These are phyloP conservation scores for Helarctos malayanus DNA, from an alignment of 2,797 vertebrate genomes.

Conservation along the genomic window DNA sequence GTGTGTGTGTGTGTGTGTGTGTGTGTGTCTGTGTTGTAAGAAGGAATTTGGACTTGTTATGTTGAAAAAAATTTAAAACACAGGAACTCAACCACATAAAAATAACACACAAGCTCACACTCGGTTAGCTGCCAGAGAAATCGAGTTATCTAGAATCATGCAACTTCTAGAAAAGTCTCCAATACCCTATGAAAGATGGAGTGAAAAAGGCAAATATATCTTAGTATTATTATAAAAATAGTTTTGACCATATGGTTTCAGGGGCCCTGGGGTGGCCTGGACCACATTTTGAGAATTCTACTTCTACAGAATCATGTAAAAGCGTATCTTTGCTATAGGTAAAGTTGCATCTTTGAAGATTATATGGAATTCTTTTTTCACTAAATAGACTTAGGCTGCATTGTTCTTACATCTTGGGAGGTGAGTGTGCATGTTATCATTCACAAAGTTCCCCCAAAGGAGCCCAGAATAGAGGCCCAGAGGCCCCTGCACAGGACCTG, in stretches of 20 bases:
- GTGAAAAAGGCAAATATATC: not conserved
- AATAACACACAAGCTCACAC: not conserved
- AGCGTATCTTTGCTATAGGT: not conserved
- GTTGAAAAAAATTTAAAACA: not conserved
- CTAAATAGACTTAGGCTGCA: not conserved
- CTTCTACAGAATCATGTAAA: not conserved
- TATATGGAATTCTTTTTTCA: slow-evolving; percentile 34
- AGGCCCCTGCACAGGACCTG: not conserved
- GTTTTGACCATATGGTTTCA: not conserved
- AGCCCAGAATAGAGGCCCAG: not conserved
- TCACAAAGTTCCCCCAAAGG: not conserved
- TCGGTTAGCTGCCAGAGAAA: not conserved
- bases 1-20: not conserved
- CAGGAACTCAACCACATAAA: not conserved
- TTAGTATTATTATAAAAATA: not conserved
- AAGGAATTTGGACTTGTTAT: not conserved
- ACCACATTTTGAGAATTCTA: not conserved
- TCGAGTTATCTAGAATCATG: not conserved
- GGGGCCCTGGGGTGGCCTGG: not conserved
- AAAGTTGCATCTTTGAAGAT: not conserved
- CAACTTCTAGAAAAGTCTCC: slow-evolving; percentile 53
- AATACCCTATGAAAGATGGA: not conserved
- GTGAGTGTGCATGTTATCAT: not conserved
- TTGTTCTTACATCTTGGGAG: not conserved
- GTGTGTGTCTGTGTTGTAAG: not conserved